phyloP scores from a whole-genome alignment of 2,888 invertebrate species.

The Lottia scabra region DNA sequence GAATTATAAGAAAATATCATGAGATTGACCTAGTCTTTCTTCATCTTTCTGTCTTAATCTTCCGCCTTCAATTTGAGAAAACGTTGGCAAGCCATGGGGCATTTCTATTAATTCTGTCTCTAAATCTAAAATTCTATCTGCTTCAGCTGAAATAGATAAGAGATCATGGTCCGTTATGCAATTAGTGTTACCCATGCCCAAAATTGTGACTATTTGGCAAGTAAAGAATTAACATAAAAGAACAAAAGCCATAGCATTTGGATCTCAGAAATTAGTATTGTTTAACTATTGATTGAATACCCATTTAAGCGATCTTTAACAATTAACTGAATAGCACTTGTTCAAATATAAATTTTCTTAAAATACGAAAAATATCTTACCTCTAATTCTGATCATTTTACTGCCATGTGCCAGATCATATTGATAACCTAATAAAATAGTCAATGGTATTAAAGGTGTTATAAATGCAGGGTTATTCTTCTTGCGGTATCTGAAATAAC shows the following conservation, averaged over 20 bases:
- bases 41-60: constrained; percentile 34
- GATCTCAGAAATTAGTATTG: too few relatives aligned
- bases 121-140: constrained; percentile 83
- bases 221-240: too few relatives aligned
- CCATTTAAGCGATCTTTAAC: too few relatives aligned
- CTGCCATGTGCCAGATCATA: constrained; percentile 83
- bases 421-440: constrained; percentile 80
- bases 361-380: too few relatives aligned
- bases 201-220: too few relatives aligned
- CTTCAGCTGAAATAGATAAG: constrained; percentile 75
- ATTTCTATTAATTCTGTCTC: constrained; percentile 79
- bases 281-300: too few relatives aligned
- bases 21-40: constrained; percentile 31
- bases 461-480: constrained; percentile 73
- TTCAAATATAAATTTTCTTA: too few relatives aligned
- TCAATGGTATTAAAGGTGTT: constrained; percentile 79
- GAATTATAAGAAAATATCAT: constrained; percentile 42
- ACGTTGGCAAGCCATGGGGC: constrained; percentile 82
- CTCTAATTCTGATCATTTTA: constrained; percentile 81
- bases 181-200: too few relatives aligned
- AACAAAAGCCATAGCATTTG: too few relatives aligned
- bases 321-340: too few relatives aligned
- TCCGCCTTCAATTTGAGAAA: constrained; percentile 76
- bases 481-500: constrained; percentile 29
- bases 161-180: background rate